Conservation (phyloP, 2,113 vertebrate genomes). For the Tamias sibiricus region DNA sequence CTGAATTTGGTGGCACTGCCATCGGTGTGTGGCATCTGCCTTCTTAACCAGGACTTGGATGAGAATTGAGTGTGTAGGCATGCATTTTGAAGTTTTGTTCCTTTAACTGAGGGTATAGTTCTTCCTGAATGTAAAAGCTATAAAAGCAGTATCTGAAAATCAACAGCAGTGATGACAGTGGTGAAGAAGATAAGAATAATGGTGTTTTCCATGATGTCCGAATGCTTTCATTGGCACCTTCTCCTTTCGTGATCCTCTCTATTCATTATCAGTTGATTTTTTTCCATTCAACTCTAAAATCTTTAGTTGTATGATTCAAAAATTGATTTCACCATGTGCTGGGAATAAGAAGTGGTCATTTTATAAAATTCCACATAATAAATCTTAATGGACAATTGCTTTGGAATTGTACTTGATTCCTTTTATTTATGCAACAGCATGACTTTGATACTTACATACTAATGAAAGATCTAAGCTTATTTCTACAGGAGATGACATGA, state of each 20-base stretch:
- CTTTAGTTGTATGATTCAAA: background rate
- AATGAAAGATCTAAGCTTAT: background rate
- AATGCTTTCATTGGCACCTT: background rate
- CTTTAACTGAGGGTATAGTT: background rate
- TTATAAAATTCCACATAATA: background rate
- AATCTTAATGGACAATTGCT: background rate
- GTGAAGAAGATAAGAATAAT: background rate
- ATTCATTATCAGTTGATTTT: background rate
- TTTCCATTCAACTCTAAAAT: background rate
- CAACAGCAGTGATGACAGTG: background rate
- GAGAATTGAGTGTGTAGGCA: background rate
- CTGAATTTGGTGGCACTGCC: background rate
- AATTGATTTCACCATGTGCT: background rate
- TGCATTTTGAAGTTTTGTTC: background rate
- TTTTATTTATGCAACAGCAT: background rate
- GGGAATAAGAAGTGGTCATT: background rate
- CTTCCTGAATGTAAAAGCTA: background rate
- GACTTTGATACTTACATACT: background rate
- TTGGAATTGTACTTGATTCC: background rate
- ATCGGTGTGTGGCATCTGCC: background rate
- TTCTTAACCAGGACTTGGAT: background rate
- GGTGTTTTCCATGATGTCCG: background rate
- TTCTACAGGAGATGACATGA: background rate
- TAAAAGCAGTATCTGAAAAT: background rate
- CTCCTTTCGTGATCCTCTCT: background rate